Evolutionary conservation across 2,113 vertebrate species (phyloP), one percentile per base, ranked within the genome.

Genomic region (Nesogale talazaci): DNA sequence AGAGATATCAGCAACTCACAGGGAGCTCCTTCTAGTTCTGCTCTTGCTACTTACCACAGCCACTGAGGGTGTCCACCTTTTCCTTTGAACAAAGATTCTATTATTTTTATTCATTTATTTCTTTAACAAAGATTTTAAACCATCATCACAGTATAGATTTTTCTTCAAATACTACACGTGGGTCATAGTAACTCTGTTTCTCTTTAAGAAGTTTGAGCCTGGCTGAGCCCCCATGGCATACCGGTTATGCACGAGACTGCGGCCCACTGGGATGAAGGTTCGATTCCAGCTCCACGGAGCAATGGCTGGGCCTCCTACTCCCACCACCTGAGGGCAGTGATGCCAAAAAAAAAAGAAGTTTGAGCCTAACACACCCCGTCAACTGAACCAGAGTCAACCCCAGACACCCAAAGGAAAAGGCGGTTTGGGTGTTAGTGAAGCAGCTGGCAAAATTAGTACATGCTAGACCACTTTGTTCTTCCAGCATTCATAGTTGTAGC

Each of bases 21-120:
- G 42, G 4, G 86, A 72, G 75, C n/a, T 46, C 27, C 34, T 46
- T 52, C 46, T 52, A 52, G 9, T 52, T 34, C n/a, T 56, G 17
- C 46, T 82, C 22, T 59, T 88, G 61, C 83, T 94, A 81, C n/a
- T 69, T 77, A 87, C 65, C 40, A 70, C 56, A 92, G 81, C 81
- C 46, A 52, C 46, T 76, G 77, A 57, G n/a, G 36, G 80, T 6
- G 29, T 3, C 23, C 78, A 40, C 77, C 56, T 72, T 90, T 94
- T 93, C 40, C 65, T 70, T 85, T 74, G 81, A 95, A 93, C 34
- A 38, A 92, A 72, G 40, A 80, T 72, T 63, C 75, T 75, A 46
- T 52, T 52, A n/a, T n/a, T n/a, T n/a, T n/a, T n/a, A n/a, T n/a
- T 52, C 14, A 6, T 52, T 52, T 52, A 5, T 52, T 5, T 52